phyloP scores from a whole-genome alignment of 2,888 invertebrate genomes.

The Rhingia campestris region DNA sequence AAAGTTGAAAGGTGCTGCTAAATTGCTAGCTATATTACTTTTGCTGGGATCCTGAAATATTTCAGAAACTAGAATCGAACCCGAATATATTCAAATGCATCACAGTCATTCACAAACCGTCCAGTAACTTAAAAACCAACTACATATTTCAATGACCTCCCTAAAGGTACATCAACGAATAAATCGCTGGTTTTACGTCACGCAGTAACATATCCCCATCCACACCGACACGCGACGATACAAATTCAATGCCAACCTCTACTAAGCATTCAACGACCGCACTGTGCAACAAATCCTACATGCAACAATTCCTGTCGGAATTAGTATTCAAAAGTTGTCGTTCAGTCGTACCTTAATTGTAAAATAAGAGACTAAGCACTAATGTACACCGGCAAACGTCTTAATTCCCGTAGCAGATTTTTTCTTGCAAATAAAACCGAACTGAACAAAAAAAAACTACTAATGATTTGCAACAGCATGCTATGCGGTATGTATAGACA shows the following conservation, averaged over 20 bases:
- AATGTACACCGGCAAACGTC: conserved; percentile 26
- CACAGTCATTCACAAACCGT: too few relatives aligned
- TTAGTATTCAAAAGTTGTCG: conserved; percentile 13
- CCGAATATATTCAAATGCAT: too few relatives aligned
- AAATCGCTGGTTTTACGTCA: background rate
- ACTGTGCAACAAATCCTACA: background rate
- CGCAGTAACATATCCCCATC: too few relatives aligned
- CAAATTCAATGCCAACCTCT: background rate
- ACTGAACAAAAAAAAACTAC: conserved; percentile 9
- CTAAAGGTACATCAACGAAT: too few relatives aligned
- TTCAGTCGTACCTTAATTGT: conserved; percentile 26
- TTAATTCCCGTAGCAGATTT: conserved; percentile 10
- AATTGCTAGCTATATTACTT: too few relatives aligned
- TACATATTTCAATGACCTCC: too few relatives aligned
- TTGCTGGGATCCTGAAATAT: too few relatives aligned
- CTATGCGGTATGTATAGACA: background rate
- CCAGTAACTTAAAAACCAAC: too few relatives aligned
- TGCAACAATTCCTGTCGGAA: background rate
- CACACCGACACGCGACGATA: too few relatives aligned
- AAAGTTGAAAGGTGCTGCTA: too few relatives aligned
- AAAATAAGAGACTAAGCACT: background rate
- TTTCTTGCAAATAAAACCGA: background rate
- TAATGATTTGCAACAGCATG: conserved; percentile 47
- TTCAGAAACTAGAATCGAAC: too few relatives aligned
- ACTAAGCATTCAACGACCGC: conserved; percentile 4